Evolutionary conservation across 2,888 invertebrate genomes (phyloP).

Genomic region (Melipona bicolor): DNA sequence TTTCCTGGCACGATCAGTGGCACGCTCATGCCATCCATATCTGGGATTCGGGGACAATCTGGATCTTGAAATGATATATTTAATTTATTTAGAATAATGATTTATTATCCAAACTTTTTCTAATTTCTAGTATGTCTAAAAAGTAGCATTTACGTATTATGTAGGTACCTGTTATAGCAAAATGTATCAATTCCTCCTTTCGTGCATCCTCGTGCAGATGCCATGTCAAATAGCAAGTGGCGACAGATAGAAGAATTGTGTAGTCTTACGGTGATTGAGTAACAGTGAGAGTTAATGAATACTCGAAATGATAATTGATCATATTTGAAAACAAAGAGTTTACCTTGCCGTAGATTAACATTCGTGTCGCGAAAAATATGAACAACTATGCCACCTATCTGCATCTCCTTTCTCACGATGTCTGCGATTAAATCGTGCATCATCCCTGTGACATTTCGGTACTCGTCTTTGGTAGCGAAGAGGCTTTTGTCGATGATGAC

Average conservation of each 20-base stretch:
- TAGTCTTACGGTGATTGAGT: conserved; percentile 85
- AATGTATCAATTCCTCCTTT: conserved; percentile 88
- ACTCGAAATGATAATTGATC: not conserved
- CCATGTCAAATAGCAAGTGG: conserved; percentile 92
- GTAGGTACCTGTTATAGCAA: conserved; percentile 88
- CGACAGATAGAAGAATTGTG: conserved; percentile 89
- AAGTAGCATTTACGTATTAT: not conserved
- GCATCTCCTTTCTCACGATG: conserved; percentile 87
- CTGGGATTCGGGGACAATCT: conserved; percentile 91
- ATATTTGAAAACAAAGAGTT: not conserved
- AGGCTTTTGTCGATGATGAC: conserved; percentile 90
- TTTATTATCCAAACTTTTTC: not conserved
- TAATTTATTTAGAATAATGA: not conserved
- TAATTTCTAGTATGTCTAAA: not conserved
- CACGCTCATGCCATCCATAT: conserved; percentile 88
- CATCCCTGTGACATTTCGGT: conserved; percentile 85
- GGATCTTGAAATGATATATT: conserved; percentile 85
- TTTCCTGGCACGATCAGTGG: conserved; percentile 89
- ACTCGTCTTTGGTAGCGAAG: conserved; percentile 86
- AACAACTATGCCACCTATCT: conserved; percentile 89
- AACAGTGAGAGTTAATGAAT: conserved; percentile 7
- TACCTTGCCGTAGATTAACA: conserved; percentile 90
- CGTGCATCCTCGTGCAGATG: conserved; percentile 87
- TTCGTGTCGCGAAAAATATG: conserved; percentile 89
- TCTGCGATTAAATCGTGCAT: conserved; percentile 88